These are phyloP conservation scores for Pristionchus exspectatus DNA, from an alignment of 2,888 invertebrate genomes.

Conservation along the genomic window DNA sequence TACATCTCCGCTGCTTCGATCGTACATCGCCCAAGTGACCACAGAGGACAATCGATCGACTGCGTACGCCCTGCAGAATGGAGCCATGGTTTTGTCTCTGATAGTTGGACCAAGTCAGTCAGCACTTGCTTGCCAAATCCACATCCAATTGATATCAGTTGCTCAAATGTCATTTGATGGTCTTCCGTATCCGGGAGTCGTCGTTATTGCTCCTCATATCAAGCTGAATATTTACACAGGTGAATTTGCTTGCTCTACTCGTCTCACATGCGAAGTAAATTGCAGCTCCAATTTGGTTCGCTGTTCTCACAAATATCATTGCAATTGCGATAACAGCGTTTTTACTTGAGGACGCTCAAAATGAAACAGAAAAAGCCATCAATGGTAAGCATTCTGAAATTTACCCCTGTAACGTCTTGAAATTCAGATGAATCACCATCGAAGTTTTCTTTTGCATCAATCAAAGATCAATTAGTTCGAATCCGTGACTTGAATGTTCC, in stretches of 20 bases:
- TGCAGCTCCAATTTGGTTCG: constrained; percentile 49
- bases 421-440: not conserved
- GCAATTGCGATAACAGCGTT: not conserved
- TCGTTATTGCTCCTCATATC: not conserved
- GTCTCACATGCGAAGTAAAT: not conserved
- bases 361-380: not conserved
- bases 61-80: not conserved
- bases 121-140: not conserved
- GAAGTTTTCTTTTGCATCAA: not conserved
- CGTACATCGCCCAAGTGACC: not conserved
- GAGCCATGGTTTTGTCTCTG: not conserved
- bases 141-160: not conserved
- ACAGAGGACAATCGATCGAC: constrained; percentile 10
- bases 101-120: not conserved
- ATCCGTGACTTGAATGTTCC: not conserved
- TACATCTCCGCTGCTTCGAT: not conserved
- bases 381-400: not conserved
- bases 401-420: not conserved
- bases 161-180: not conserved
- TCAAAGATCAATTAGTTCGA: not conserved
- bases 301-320: constrained; percentile 30
- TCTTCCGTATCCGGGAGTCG: not conserved
- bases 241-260: not conserved
- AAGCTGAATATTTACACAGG: constrained; percentile 29
- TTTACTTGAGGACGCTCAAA: not conserved